Evolutionary conservation across 30 jellyfish, hydroid and myxozoan species (phyloP).

Genomic region (Sanderia malayensis): DNA sequence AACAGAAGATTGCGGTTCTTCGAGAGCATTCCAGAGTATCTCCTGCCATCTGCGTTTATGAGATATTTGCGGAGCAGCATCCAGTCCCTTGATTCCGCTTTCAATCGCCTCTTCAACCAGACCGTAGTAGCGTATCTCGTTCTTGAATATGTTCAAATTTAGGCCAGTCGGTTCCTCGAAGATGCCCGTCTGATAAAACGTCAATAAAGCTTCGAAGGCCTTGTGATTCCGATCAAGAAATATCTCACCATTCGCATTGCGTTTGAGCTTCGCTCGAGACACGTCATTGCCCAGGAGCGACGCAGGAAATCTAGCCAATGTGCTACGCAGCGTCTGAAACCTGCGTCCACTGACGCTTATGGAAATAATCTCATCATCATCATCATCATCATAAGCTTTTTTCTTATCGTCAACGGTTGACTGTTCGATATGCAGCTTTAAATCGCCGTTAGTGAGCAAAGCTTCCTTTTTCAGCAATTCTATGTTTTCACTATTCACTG

Average conservation of each 20-base stretch:
- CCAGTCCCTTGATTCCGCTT: slow-evolving; percentile 81
- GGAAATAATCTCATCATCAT: slow-evolving; percentile 49
- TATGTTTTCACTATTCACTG: too few relatives aligned
- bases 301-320: slow-evolving; percentile 77
- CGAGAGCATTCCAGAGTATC: slow-evolving; percentile 76
- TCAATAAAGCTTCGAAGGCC: slow-evolving; percentile 71
- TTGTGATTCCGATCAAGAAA: slow-evolving; percentile 79
- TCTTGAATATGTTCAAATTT: slow-evolving; percentile 67
- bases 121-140: slow-evolving; percentile 84
- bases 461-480: too few relatives aligned
- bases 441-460: background rate
- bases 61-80: slow-evolving; percentile 14
- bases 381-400: background rate
- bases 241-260: slow-evolving; percentile 68
- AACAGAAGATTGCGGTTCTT: slow-evolving; percentile 86
- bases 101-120: slow-evolving; percentile 82
- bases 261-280: slow-evolving; percentile 53
- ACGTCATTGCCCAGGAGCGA: slow-evolving; percentile 78
- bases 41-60: slow-evolving; percentile 79
- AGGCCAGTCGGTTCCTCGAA: slow-evolving; percentile 89
- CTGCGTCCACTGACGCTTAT: slow-evolving; percentile 87
- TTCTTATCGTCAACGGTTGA: background rate
- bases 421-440: background rate
- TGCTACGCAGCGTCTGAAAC: slow-evolving; percentile 74
- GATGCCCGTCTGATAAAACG: slow-evolving; percentile 91